Percentiles rank a stretch among this genome's conserved stretches.
Evolutionary conservation across 2,113 vertebrate species (phyloP).

Genomic region (Psophia crepitans): DNA sequence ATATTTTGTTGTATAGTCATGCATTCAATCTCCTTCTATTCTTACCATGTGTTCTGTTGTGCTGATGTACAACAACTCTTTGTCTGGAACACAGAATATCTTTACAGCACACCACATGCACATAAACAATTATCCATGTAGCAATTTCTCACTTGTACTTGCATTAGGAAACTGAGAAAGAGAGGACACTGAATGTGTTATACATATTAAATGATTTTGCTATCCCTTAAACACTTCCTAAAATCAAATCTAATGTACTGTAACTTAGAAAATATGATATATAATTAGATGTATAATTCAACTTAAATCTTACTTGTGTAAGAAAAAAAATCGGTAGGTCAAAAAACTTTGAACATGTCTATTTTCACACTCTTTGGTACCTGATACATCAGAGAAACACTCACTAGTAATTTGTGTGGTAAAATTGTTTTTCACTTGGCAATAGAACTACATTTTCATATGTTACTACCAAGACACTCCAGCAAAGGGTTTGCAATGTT

Average conservation of each 20-base stretch:
- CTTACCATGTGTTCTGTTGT: not conserved
- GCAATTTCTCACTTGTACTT: not conserved
- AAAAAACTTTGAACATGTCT: not conserved
- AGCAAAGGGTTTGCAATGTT: not conserved
- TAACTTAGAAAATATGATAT: not conserved
- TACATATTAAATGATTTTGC: not conserved
- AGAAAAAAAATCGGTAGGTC: not conserved
- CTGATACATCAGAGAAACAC: not conserved
- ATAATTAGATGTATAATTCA: not conserved
- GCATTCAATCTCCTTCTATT: not conserved
- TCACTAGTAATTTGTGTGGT: not conserved
- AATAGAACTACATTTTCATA: not conserved
- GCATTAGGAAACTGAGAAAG: not conserved
- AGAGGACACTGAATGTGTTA: not conserved
- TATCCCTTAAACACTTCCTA: not conserved
- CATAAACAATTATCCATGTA: not conserved
- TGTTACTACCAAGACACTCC: not conserved
- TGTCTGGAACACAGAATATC: not conserved
- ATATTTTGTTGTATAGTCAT: not conserved
- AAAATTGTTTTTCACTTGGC: not conserved
- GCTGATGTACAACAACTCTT: not conserved
- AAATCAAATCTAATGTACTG: not conserved
- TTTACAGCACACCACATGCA: not conserved
- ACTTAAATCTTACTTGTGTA: not conserved
- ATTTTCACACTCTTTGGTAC: not conserved